These are phyloP conservation scores for Pelochelys cantorii DNA, from an alignment of 2,797 vertebrate genomes.

Conservation along the genomic window DNA sequence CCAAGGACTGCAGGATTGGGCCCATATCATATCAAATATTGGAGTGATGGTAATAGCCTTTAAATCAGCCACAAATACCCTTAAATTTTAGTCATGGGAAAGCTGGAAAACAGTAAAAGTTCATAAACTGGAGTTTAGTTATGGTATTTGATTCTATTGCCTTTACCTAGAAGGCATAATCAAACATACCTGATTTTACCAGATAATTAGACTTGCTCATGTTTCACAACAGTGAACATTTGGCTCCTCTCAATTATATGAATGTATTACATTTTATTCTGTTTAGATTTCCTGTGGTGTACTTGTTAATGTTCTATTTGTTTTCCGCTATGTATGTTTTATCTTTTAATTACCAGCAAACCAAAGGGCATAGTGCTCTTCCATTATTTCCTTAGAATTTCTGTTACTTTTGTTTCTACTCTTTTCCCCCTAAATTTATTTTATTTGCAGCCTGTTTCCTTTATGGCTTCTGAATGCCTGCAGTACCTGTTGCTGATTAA, in stretches of 20 bases:
- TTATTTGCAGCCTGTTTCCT: neutral
- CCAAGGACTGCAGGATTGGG: neutral
- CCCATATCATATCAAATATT: neutral
- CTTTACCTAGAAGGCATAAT: neutral
- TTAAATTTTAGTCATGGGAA: neutral
- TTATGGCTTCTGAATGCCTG: neutral
- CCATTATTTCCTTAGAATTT: neutral
- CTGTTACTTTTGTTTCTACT: neutral
- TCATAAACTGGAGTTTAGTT: neutral
- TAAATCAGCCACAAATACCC: neutral
- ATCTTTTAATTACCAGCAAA: neutral
- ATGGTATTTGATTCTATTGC: neutral
- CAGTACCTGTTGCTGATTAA: conserved; percentile 7
- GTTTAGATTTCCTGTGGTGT: fast-evolving
- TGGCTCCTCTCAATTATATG: neutral
- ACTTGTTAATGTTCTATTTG: neutral
- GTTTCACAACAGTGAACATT: neutral
- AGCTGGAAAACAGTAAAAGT: neutral
- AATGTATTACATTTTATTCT: neutral
- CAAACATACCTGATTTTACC: fast-evolving
- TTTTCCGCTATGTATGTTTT: neutral
- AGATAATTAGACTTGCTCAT: neutral
- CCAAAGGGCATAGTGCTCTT: neutral
- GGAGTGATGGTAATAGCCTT: neutral
- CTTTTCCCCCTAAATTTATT: neutral